These are phyloP conservation scores for Drosophila bunnanda DNA, from an alignment of 2,888 invertebrate genomes.

Conservation along the genomic window DNA sequence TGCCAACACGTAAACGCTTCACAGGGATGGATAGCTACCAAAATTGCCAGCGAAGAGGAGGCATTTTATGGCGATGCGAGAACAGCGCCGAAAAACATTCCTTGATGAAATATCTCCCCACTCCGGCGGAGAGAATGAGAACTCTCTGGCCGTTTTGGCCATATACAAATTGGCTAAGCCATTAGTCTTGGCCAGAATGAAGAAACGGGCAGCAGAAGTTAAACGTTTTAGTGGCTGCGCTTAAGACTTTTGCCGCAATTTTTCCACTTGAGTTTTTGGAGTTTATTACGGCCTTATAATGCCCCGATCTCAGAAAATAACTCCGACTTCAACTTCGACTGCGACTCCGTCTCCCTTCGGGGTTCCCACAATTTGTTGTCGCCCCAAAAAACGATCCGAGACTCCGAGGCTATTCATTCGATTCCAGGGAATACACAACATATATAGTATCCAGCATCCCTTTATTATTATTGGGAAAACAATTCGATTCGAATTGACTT, in stretches of 20 bases:
- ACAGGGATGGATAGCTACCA: slow-evolving; percentile 50
- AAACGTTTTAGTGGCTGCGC: slow-evolving; percentile 79
- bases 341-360: not conserved
- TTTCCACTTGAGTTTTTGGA: slow-evolving; percentile 78
- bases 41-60: slow-evolving; percentile 51
- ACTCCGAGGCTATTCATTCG: slow-evolving; percentile 48
- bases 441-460: slow-evolving; percentile 25
- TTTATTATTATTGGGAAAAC: slow-evolving; percentile 78
- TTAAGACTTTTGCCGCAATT: slow-evolving; percentile 74
- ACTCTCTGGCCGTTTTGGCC: slow-evolving; percentile 31
- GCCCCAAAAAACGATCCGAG: slow-evolving; percentile 14
- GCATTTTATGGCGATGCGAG: slow-evolving; percentile 59
- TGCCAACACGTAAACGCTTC: slow-evolving; percentile 80
- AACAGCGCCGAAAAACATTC: slow-evolving; percentile 63
- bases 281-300: slow-evolving; percentile 68
- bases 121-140: slow-evolving; percentile 10
- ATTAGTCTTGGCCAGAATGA: slow-evolving; percentile 72
- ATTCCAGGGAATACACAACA: slow-evolving; percentile 56
- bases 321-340: not conserved
- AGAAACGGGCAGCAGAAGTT: slow-evolving; percentile 41
- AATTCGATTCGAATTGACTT: slow-evolving; percentile 83
- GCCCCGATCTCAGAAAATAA: slow-evolving; percentile 16
- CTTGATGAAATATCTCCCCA: slow-evolving; percentile 66
- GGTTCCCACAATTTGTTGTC: slow-evolving; percentile 72
- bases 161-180: slow-evolving; percentile 76